Evolutionary conservation across 1,140 invertebrate genomes (phyloP).

Genomic region (Macrocentrus cingulum): DNA sequence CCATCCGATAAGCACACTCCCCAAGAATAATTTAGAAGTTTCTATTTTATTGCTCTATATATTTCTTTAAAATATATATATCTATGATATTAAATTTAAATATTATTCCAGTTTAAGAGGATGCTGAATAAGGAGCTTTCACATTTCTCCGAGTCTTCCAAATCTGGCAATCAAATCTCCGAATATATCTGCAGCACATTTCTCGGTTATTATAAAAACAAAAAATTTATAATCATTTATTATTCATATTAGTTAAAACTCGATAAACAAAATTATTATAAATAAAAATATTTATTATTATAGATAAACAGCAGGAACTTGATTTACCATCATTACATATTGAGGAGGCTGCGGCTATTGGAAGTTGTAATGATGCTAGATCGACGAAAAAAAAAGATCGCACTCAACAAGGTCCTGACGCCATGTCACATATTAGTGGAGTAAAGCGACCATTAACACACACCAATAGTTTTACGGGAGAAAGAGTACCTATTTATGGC

Average conservation of each 20-base stretch:
- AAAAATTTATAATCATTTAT: not conserved
- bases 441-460: slow-evolving; percentile 85
- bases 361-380: slow-evolving; percentile 54
- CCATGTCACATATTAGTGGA: slow-evolving; percentile 90
- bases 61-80: not conserved
- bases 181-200: slow-evolving; percentile 99
- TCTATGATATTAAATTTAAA: slow-evolving; percentile 4
- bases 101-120: slow-evolving; percentile 89
- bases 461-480: slow-evolving; percentile 88
- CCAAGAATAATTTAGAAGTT: no score
- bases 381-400: slow-evolving; percentile 68
- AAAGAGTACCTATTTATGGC: slow-evolving; percentile 85
- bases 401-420: slow-evolving; percentile 60
- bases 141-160: slow-evolving; percentile 98
- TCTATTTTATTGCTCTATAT: not conserved
- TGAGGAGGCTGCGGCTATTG: slow-evolving; percentile 68
- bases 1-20: no score
- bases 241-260: not conserved
- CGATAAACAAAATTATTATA: no score
- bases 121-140: slow-evolving; percentile 99
- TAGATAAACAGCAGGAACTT: slow-evolving; percentile 96
- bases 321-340: slow-evolving; percentile 85
- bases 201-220: slow-evolving; percentile 79
- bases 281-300: no score
- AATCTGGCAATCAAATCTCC: slow-evolving; percentile 98